These are phyloP conservation scores for Sialis lutaria DNA, from an alignment of 2,888 invertebrate genomes.

Conservation along the genomic window DNA sequence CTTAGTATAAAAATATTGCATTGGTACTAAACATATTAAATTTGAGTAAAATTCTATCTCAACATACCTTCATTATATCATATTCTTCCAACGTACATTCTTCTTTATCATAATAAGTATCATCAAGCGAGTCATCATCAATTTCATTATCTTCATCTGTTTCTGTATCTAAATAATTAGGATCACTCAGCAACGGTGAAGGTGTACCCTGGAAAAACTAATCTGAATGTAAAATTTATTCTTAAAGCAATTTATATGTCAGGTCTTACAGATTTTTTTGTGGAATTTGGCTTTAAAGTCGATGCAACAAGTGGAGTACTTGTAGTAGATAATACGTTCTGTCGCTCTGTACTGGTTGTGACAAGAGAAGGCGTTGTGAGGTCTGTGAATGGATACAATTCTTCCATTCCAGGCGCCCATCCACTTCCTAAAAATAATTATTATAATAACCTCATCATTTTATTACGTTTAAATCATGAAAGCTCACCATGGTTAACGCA, in stretches of 20 bases:
- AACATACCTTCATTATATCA: slow-evolving; percentile 44
- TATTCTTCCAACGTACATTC: slow-evolving; percentile 47
- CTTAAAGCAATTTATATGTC: background rate
- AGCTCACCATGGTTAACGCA: slow-evolving; percentile 28
- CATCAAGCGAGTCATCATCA: slow-evolving; percentile 15
- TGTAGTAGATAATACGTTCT: no score
- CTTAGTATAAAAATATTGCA: no score
- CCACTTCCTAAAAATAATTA: slow-evolving; percentile 20
- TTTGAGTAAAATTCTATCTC: no score
- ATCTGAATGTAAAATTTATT: background rate
- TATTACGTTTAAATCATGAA: background rate
- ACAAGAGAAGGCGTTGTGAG: slow-evolving; percentile 10
- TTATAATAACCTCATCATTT: background rate
- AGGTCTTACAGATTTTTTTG: background rate
- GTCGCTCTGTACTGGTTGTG: slow-evolving; percentile 8
- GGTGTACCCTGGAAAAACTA: background rate
- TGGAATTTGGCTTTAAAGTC: background rate
- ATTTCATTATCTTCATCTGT: slow-evolving; percentile 16
- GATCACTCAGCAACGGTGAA: no score
- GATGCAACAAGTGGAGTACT: no score
- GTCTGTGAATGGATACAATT: slow-evolving; percentile 11
- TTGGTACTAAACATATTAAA: no score
- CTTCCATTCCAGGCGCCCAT: slow-evolving; percentile 20
- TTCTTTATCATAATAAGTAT: slow-evolving; percentile 23
- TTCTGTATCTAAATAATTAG: slow-evolving; percentile 17